Evolutionary conservation across 2,113 vertebrate species (phyloP), one percentile per base, ranked within the genome.

Genomic region (Platichthys stellatus): DNA sequence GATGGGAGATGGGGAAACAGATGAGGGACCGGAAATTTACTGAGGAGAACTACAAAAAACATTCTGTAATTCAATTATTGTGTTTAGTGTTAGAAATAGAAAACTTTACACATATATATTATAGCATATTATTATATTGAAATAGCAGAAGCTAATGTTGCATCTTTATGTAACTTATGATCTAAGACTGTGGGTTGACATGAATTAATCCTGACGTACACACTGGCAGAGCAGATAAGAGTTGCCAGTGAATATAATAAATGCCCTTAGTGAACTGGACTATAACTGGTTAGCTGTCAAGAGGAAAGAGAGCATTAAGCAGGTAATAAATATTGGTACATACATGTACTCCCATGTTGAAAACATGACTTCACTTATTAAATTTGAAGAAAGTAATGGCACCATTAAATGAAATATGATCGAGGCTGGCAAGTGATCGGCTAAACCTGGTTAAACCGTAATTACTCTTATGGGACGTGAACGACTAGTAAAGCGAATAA

Each of bases 1-100:
- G n/a, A n/a, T n/a, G n/a, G n/a, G 71, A 66, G 63, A 76, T 72
- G 61, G 81, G 60, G 45, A 72, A 76, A 66, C 13, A n/a, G 35
- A 78, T 61, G 15, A 64, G 47, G 49, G 9, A 62, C 5, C 6
- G 51, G 20, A 3, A n/a, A 71, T 14, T 21, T 45, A 70, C 6
- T 70, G 54, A 65, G 58, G 4, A 56, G 53, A 20, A n/a, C 18
- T 54, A 10, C 2, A 2, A 31, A 7, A 63, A 69, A 23, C 24
- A 28, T 28, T 24, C 2, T 49, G 1, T 21, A 35, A 43, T 61
- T 31, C 49, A 54, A 0, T 7, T 18, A 28, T 40, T 60, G 31
- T 3, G 38, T 65, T 63, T 38, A 35, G 9, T 7, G 1, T 57
- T 49, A 24, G 7, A 74, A 24, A 15, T 18, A 47, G 15, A 17